Percentiles rank a stretch among this genome's conserved stretches.
Evolutionary conservation across 1,140 invertebrate genomes (phyloP).

Genomic region (Calycopis cecrops): DNA sequence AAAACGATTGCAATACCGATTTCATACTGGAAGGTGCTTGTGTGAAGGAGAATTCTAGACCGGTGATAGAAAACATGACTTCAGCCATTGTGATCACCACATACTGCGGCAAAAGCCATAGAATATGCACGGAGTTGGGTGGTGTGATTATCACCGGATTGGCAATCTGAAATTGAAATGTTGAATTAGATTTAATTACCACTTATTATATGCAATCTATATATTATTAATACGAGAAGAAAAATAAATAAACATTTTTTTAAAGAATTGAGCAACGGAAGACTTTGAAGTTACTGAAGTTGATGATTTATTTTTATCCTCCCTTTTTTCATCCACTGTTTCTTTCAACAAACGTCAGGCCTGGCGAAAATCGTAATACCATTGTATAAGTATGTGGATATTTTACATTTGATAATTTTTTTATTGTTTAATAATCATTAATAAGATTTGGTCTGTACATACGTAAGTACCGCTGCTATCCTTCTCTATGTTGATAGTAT

Average conservation of each 20-base stretch:
- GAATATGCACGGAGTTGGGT: constrained; percentile 84
- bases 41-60: constrained; percentile 93
- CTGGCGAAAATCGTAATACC: too few species aligned
- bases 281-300: too few species aligned
- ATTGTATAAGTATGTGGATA: too few species aligned
- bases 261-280: too few species aligned
- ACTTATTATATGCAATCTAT: too few species aligned
- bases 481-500: constrained; percentile 52
- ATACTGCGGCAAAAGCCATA: constrained; percentile 92
- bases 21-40: constrained; percentile 94
- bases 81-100: constrained; percentile 87
- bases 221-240: too few species aligned
- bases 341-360: too few species aligned
- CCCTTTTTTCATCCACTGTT: too few species aligned
- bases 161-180: constrained; percentile 33
- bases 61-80: constrained; percentile 94
- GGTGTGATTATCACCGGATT: constrained; percentile 73
- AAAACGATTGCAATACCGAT: constrained; percentile 91
- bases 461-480: constrained; percentile 43
- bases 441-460: constrained; percentile 27
- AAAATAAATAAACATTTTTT: too few species aligned
- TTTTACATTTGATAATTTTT: too few species aligned
- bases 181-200: constrained; percentile 2
- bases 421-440: too few species aligned
- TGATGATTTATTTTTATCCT: too few species aligned